phyloP scores from a whole-genome alignment of 1,140 invertebrate genomes.

The Copidosoma floridanum region DNA sequence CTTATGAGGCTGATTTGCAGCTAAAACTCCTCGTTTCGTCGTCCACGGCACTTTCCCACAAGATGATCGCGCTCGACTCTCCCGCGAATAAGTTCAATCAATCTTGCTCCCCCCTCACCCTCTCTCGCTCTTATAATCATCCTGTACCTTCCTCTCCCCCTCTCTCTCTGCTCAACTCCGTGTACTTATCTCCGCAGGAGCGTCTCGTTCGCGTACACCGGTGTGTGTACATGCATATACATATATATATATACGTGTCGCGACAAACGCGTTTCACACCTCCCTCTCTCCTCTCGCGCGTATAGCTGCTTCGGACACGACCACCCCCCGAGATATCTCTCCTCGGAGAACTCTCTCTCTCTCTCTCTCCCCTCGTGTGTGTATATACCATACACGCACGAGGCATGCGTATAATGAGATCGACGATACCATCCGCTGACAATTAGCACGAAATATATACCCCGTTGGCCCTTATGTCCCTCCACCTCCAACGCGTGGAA shows the following conservation, averaged over 20 bases:
- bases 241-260: slow-evolving; percentile 31
- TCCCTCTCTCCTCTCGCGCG: neutral
- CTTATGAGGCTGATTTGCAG: too few species aligned
- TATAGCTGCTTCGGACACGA: neutral
- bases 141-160: slow-evolving; percentile 8
- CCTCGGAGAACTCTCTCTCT: too few species aligned
- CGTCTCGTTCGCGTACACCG: slow-evolving; percentile 26
- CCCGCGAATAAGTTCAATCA: slow-evolving; percentile 28
- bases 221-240: too few species aligned
- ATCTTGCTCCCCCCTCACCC: slow-evolving; percentile 28
- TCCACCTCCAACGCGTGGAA: too few species aligned
- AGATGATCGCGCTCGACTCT: too few species aligned
- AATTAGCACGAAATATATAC: slow-evolving; percentile 47
- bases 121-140: slow-evolving; percentile 17
- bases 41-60: too few species aligned
- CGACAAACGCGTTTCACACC: slow-evolving; percentile 27
- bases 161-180: slow-evolving; percentile 23
- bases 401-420: slow-evolving; percentile 51
- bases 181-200: slow-evolving; percentile 7
- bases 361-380: too few species aligned
- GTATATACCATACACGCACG: slow-evolving; percentile 49
- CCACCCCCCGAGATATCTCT: slow-evolving; percentile 6
- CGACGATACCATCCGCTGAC: slow-evolving; percentile 47
- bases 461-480: neutral
- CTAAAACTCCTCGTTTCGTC: too few species aligned